These are phyloP conservation scores for Elmis aenea DNA, from an alignment of 2,888 invertebrate genomes.

Conservation along the genomic window DNA sequence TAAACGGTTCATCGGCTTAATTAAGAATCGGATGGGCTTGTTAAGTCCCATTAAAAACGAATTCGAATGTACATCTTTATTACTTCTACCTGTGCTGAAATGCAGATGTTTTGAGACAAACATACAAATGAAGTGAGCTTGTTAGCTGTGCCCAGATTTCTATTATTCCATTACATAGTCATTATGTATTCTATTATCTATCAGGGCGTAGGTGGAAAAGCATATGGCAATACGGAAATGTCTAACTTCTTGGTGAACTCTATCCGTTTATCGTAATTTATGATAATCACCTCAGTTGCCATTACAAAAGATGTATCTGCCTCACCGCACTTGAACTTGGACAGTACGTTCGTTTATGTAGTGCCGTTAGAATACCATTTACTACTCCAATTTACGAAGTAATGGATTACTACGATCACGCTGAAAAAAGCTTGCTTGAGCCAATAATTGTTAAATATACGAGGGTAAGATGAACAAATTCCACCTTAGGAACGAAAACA, in stretches of 20 bases:
- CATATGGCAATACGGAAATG: slow-evolving; percentile 25
- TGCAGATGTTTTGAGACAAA: too few relatives aligned
- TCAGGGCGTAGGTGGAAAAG: slow-evolving; percentile 20
- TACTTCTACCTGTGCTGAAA: too few relatives aligned
- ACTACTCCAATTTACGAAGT: too few relatives aligned
- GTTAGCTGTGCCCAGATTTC: too few relatives aligned
- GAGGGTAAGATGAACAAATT: too few relatives aligned
- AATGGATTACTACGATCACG: too few relatives aligned
- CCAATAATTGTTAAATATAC: too few relatives aligned
- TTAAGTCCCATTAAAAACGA: background rate
- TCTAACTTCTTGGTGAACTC: slow-evolving; percentile 22
- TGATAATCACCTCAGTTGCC: slow-evolving; percentile 23
- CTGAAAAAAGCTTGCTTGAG: too few relatives aligned
- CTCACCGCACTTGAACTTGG: slow-evolving; percentile 17
- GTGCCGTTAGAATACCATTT: slow-evolving; percentile 20
- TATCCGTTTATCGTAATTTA: slow-evolving; percentile 24
- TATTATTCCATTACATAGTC: slow-evolving; percentile 10
- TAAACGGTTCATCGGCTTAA: too few relatives aligned
- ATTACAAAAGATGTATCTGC: slow-evolving; percentile 23
- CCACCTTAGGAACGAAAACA: too few relatives aligned
- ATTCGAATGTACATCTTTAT: background rate
- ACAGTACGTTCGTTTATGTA: slow-evolving; percentile 12
- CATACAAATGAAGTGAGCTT: too few relatives aligned
- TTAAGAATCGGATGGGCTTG: too few relatives aligned
- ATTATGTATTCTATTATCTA: slow-evolving; percentile 21